A percentile compares a stretch with the other conserved stretches of the same genome.
Conservation (phyloP, 37 sponge, comb jelly and placozoan species). For the Spongia lamella region DNA sequence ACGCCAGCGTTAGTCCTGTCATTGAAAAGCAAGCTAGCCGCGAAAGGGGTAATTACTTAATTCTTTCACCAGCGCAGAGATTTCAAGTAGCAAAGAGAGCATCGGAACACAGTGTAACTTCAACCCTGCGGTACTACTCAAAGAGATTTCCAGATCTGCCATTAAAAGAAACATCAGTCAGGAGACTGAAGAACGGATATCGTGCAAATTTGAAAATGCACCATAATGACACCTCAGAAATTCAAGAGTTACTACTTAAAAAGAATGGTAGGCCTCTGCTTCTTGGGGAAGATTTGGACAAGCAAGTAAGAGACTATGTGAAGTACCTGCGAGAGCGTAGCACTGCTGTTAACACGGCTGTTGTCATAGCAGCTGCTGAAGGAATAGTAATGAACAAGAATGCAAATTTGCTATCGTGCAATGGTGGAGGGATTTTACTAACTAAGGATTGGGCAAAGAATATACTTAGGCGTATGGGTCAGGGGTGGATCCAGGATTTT, state of each 20-base stretch:
- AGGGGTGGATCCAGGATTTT: no score
- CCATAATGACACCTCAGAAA: not conserved
- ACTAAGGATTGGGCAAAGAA: constrained; percentile 7
- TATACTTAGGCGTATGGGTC: constrained; percentile 19
- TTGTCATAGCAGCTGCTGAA: constrained; percentile 10
- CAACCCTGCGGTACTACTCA: not conserved
- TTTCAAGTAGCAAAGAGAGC: constrained; percentile 7
- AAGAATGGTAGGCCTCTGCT: constrained; percentile 18
- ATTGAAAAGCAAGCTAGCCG: not conserved
- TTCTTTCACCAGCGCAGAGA: not conserved
- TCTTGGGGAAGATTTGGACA: constrained; percentile 12
- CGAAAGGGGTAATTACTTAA: constrained; percentile 5
- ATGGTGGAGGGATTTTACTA: constrained; percentile 10
- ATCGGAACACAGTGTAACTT: constrained; percentile 1
- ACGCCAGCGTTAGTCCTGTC: not conserved
- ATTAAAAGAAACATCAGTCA: constrained; percentile 19
- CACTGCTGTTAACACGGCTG: constrained; percentile 20
- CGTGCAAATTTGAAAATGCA: not conserved
- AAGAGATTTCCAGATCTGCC: constrained; percentile 10
- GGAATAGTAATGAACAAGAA: constrained; percentile 20
- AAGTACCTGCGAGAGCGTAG: constrained; percentile 7
- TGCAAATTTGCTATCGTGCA: constrained; percentile 9
- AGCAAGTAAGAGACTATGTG: constrained; percentile 8
- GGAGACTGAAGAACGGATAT: constrained; percentile 3
- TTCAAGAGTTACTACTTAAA: not conserved